A percentile compares a stretch with the other conserved stretches of the same genome.
Conservation (phyloP, 2,888 invertebrate genomes). For the Patella ulyssiponensis region DNA sequence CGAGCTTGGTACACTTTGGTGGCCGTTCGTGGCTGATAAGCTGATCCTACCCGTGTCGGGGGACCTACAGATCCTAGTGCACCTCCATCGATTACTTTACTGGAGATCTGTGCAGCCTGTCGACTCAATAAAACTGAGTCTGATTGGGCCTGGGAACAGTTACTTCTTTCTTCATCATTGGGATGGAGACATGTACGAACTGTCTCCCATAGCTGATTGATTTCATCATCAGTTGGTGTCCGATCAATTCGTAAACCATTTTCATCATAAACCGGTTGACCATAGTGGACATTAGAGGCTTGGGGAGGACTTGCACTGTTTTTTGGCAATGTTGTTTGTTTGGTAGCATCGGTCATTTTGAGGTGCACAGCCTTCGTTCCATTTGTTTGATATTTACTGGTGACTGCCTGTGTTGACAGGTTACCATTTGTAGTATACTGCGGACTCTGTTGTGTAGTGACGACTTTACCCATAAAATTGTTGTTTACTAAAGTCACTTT, state of each 20-base stretch:
- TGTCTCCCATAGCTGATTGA: slow-evolving; percentile 69
- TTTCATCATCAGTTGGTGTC: slow-evolving; percentile 71
- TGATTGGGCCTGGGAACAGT: slow-evolving; percentile 18
- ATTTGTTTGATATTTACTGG: background rate
- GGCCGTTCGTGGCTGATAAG: slow-evolving; percentile 28
- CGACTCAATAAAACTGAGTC: slow-evolving; percentile 28
- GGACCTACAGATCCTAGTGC: slow-evolving; percentile 42
- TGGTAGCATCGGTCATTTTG: slow-evolving; percentile 15
- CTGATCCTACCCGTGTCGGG: slow-evolving; percentile 19
- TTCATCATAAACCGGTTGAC: slow-evolving; percentile 53
- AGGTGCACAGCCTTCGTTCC: background rate
- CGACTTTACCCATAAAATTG: slow-evolving; percentile 56
- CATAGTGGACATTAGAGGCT: slow-evolving; percentile 32
- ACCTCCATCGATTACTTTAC: slow-evolving; percentile 64
- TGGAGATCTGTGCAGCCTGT: slow-evolving; percentile 55
- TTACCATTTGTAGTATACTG: background rate
- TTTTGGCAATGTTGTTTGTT: slow-evolving; percentile 20
- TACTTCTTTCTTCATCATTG: slow-evolving; percentile 22
- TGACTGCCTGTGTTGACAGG: background rate
- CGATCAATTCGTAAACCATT: slow-evolving; percentile 64
- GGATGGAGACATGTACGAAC: slow-evolving; percentile 64
- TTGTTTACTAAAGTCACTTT: slow-evolving; percentile 55
- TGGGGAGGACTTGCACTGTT: slow-evolving; percentile 36
- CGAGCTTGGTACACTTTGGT: slow-evolving; percentile 16
- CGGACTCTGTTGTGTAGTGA: slow-evolving; percentile 18